Evolutionary conservation across 1,140 invertebrate genomes (phyloP).

Genomic region (Telenomus remus): DNA sequence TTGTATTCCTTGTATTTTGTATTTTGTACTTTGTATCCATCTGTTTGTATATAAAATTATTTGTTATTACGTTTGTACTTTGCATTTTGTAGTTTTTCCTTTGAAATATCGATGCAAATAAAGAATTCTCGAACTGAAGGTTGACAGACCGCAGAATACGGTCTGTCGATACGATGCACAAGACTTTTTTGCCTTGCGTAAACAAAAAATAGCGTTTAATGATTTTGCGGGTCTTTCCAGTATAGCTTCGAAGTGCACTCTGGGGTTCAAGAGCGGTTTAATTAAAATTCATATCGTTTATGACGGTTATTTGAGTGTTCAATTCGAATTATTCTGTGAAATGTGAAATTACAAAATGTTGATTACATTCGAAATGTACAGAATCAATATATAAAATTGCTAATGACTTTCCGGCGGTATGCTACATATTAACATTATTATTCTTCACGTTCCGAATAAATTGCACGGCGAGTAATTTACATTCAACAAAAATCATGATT

Average conservation of each 20-base stretch:
- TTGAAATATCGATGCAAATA: no score
- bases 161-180: slow-evolving; percentile 1
- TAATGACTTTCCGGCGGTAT: slow-evolving; percentile 27
- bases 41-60: no score
- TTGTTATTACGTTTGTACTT: no score
- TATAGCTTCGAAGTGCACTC: not conserved
- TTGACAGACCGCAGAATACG: slow-evolving; percentile 12
- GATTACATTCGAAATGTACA: not conserved
- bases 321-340: not conserved
- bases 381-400: slow-evolving; percentile 15
- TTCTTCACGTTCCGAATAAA: no score
- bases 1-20: no score
- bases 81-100: no score
- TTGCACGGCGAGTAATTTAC: no score
- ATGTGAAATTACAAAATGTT: not conserved
- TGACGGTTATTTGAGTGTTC: not conserved
- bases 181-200: slow-evolving; percentile 8
- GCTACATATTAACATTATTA: slow-evolving; percentile 31
- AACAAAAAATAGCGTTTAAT: slow-evolving; percentile 25
- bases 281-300: slow-evolving; percentile 4
- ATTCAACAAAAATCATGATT: no score
- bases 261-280: not conserved
- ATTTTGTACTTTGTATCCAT: no score
- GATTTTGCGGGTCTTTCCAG: slow-evolving; percentile 13
- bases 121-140: not conserved